Conservation (phyloP, 1,140 invertebrate species). For the Elymnias hypermnestra region DNA sequence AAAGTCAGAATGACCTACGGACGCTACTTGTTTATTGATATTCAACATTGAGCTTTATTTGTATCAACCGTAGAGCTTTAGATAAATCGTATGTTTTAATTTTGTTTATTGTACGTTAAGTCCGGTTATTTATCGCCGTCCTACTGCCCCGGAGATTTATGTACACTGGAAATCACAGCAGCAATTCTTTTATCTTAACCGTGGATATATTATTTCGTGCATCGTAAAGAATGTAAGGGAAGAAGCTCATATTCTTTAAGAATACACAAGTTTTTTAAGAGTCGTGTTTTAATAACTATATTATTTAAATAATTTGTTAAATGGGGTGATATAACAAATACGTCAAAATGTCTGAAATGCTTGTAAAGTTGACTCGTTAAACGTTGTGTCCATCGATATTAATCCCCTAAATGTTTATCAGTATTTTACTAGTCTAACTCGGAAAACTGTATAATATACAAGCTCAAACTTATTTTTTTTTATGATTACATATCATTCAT, state of each 20-base stretch:
- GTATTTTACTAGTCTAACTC: too few relatives aligned
- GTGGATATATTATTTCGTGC: slow-evolving; percentile 23
- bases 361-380: not conserved
- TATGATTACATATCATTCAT: too few relatives aligned
- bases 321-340: not conserved
- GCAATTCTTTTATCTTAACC: slow-evolving; percentile 28
- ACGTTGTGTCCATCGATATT: too few relatives aligned
- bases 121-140: slow-evolving; percentile 58
- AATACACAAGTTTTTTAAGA: too few relatives aligned
- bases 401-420: too few relatives aligned
- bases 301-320: not conserved
- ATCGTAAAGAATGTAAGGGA: slow-evolving; percentile 17
- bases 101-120: slow-evolving; percentile 17
- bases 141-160: slow-evolving; percentile 63
- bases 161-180: slow-evolving; percentile 36
- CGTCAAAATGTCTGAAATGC: slow-evolving; percentile 10
- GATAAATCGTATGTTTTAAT: not conserved
- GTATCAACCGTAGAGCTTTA: not conserved
- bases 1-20: not conserved
- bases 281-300: too few relatives aligned
- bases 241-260: too few relatives aligned
- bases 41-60: slow-evolving; percentile 10
- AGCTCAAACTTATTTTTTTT: too few relatives aligned
- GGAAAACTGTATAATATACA: too few relatives aligned
- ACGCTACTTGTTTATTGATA: not conserved